phyloP scores from a whole-genome alignment of 2,113 vertebrate species.

The Oxyura jamaicensis region DNA sequence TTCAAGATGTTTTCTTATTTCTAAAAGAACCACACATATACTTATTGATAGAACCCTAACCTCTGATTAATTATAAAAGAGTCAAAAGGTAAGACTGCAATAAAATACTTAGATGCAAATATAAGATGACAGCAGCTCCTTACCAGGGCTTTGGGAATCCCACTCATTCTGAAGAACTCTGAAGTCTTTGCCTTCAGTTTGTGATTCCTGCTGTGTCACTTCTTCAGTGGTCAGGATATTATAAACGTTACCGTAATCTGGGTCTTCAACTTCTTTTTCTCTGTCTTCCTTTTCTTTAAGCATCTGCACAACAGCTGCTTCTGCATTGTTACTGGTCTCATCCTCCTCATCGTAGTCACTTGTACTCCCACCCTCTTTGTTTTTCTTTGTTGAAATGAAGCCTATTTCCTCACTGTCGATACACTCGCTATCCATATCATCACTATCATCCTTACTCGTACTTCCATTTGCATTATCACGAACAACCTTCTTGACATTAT shows the following conservation, averaged over 20 bases:
- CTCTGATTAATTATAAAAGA: background rate
- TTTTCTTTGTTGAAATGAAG: background rate
- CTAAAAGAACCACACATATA: conserved; percentile 22
- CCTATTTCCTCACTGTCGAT: background rate
- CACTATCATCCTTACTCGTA: background rate
- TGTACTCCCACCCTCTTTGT: background rate
- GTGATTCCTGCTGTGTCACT: background rate
- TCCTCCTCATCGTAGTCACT: background rate
- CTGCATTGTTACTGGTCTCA: background rate
- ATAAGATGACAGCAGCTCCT: background rate
- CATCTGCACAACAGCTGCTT: background rate
- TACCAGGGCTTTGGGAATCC: background rate
- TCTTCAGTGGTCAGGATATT: background rate
- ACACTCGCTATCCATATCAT: background rate
- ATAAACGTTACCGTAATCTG: background rate
- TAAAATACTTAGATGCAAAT: background rate
- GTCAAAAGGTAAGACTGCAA: background rate
- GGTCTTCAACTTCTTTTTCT: background rate
- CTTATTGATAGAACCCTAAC: background rate
- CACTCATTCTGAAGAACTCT: fast-evolving
- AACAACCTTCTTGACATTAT: background rate
- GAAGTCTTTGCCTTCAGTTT: background rate
- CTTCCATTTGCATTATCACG: background rate
- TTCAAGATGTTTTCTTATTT: background rate
- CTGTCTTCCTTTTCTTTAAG: background rate